Base-by-base conservation (phyloP, 2,888 invertebrate genomes). In the Acanthosepion lycidas region DNA sequence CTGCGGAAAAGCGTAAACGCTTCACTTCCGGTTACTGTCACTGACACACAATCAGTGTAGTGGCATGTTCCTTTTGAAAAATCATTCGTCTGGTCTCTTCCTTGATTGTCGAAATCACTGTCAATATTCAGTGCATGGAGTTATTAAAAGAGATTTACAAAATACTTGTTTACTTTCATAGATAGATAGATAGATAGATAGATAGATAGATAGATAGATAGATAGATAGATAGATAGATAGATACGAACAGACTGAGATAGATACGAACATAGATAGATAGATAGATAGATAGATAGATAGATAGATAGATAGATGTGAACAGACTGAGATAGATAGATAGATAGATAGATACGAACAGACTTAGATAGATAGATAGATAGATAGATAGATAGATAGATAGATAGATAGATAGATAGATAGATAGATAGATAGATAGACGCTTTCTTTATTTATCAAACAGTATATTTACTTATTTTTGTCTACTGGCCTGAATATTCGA, bases 1-100 rank as follows among this genome's bases (percentile, higher is more conserved):
- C n/a, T 78, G 9, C n/a, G 78, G 78, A 78, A n/a, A 78, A n/a
- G 78, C 78, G 78, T n/a, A 78, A 78, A 78, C n/a, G 78, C 78
- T 78, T n/a, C 78, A 78, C 28, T 78, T 78, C 78, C 78, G 78
- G 78, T 78, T 78, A 28, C n/a, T 78, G 78, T 78, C 78, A 78
- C 78, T 78, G 78, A 78, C 78, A 78, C 78, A 78, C 78, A 78
- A 59, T 20, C 59, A 26, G 59, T 59, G 20, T 20, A 78, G n/a
- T 78, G 5, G 78, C n/a, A n/a, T n/a, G 78, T n/a, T 78, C 78
- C n/a, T 28, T 78, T 78, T 12, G 78, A 78, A n/a, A 78, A 78
- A n/a, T 78, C n/a, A n/a, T n/a, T n/a, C 9, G 78, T 78, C 78
- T 78, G 12, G n/a, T n/a, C n/a, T 28, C 8, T n/a, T 28, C 78